These are phyloP conservation scores for Vulpes vulpes DNA, from an alignment of 2,113 vertebrate genomes.

Conservation along the genomic window DNA sequence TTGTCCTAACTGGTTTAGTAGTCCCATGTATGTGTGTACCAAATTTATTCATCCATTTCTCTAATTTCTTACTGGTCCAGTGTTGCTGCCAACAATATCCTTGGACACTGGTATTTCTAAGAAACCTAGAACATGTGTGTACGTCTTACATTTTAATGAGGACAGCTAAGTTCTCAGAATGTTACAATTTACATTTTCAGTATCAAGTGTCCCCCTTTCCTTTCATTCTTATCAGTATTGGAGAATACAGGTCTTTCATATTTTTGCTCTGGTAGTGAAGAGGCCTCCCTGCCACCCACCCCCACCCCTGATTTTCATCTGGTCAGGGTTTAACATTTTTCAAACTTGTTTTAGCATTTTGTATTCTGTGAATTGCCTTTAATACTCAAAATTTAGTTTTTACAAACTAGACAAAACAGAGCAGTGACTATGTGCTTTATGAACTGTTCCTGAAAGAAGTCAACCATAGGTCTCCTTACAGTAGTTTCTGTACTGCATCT, in stretches of 20 bases:
- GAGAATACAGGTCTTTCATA: background rate
- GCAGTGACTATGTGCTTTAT: background rate
- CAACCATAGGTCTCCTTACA: background rate
- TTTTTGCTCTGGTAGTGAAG: background rate
- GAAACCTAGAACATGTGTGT: background rate
- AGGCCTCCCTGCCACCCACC: background rate
- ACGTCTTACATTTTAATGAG: constrained; percentile 28
- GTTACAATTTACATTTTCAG: background rate
- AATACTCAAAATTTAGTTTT: background rate
- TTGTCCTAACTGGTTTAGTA: background rate
- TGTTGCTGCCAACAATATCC: background rate
- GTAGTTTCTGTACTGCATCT: background rate
- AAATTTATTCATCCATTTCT: background rate
- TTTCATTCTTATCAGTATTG: background rate
- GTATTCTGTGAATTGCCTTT: constrained; percentile 13
- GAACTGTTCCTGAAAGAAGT: background rate
- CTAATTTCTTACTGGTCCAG: background rate
- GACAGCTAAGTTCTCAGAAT: background rate
- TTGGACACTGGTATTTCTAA: background rate
- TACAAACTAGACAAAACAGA: background rate
- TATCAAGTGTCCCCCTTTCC: background rate
- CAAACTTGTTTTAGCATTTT: background rate
- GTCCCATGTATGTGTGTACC: background rate
- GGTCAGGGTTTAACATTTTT: background rate
- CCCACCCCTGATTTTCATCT: background rate